Evolutionary conservation across 2,797 vertebrate species (phyloP), one percentile per base, ranked within the genome.

Genomic region (Lateolabrax maculatus): DNA sequence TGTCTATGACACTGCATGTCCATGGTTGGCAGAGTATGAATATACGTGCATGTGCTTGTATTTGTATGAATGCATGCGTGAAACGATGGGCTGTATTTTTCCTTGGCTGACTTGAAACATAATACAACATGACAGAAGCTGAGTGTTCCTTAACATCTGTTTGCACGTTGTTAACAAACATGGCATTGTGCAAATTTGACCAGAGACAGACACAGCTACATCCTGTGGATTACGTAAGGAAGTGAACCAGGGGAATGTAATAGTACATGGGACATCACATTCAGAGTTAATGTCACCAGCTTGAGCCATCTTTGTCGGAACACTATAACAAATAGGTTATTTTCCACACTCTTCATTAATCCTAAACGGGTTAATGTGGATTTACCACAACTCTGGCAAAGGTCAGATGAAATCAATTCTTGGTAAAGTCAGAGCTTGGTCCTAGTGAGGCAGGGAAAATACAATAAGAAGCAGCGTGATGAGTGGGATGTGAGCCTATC

Each of bases 361-460:
- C 90, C 84, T 70, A 34, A 60, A 79, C 18, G 37, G 39, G 82
- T 91, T 94, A 92, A 91, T 93, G 85, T 90, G 87, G 91, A 92
- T 89, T 93, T 90, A 92, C 91, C 90, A 81, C 80, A 88, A 88
- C 73, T 90, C 84, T 52, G 73, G 60, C 79, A 91, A 94, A 92
- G 88, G 90, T 90, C 90, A 90, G 92, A 93, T 95, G 90, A 91
- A 94, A 95, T 94, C 83, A 89, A 87, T 92, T 91, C 85, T 87
- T 81, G 70, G 83, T 81, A 84, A 86, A 87, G 87, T 81, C 83
- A 55, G 41, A 72, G 76, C 46, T 44, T 15, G 67, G 78, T 76
- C 46, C 43, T 68, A 43, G 72, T 3, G 71, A 68, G 75, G 78
- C 80, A 49, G 73, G 63, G 60, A 53, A 85, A 89, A 87, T 77